Conservation (phyloP, 2,888 invertebrate genomes). For the Oxytorus armatus region DNA sequence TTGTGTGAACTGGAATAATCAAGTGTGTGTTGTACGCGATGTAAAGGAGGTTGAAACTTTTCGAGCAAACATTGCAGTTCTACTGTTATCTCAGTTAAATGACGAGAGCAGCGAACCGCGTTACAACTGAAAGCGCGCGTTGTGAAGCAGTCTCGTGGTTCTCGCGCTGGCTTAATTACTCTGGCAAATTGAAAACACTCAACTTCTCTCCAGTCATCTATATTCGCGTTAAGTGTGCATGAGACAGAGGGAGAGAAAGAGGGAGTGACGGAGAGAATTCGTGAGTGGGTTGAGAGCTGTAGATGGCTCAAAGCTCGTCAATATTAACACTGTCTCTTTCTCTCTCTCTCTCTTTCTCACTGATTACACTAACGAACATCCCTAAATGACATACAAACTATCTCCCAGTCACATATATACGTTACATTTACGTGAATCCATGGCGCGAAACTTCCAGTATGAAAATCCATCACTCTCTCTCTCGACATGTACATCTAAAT, state of each 20-base stretch:
- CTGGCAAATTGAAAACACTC: conserved; percentile 71
- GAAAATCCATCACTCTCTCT: conserved; percentile 18
- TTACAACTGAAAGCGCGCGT: conserved; percentile 26
- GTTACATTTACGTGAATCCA: conserved; percentile 18
- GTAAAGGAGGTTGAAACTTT: conserved; percentile 41
- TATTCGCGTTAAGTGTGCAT: conserved; percentile 61
- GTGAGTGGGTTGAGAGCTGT: conserved; percentile 28
- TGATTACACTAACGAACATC: conserved; percentile 62
- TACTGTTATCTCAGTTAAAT: conserved; percentile 55
- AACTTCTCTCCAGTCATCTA: conserved; percentile 63
- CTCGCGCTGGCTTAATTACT: conserved; percentile 68
- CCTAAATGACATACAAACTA: conserved; percentile 58
- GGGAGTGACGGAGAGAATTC: conserved; percentile 39
- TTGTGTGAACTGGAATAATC: conserved; percentile 57
- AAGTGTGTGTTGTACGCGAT: conserved; percentile 6
- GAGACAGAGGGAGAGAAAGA: conserved; percentile 8
- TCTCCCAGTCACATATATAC: conserved; percentile 5
- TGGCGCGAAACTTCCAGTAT: not conserved
- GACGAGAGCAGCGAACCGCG: conserved; percentile 44
- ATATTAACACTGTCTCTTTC: conserved; percentile 53
- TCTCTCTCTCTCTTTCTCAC: conserved; percentile 45
- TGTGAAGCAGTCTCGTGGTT: conserved; percentile 40
- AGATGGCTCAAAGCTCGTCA: conserved; percentile 66
- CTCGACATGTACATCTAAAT: not conserved
- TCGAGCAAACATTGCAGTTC: conserved; percentile 48